These are phyloP conservation scores for Climacteris rufus DNA, from an alignment of 2,113 vertebrate genomes.

Conservation along the genomic window DNA sequence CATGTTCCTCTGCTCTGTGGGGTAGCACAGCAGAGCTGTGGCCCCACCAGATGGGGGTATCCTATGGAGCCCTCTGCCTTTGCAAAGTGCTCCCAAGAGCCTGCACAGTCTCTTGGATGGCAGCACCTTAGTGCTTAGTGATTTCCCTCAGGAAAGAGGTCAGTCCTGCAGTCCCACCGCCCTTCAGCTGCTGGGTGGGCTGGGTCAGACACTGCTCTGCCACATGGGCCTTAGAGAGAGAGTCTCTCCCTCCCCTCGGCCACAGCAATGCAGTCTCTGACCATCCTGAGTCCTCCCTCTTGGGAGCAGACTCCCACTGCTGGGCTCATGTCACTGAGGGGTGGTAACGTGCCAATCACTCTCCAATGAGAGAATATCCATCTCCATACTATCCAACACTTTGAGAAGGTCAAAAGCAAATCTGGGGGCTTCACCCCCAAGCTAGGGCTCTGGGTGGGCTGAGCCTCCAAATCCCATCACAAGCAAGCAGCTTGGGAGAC, in stretches of 20 bases:
- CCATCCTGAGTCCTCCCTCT: neutral
- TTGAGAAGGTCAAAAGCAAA: neutral
- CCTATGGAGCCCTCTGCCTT: neutral
- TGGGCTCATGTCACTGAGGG: neutral
- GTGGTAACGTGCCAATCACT: neutral
- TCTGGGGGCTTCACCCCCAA: neutral
- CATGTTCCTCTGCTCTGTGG: fast-evolving
- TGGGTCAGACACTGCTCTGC: neutral
- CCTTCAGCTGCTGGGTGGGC: neutral
- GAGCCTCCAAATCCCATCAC: neutral
- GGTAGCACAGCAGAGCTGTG: neutral
- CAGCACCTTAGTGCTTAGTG: neutral
- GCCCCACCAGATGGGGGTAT: neutral
- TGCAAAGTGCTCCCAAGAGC: neutral
- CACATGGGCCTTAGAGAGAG: neutral
- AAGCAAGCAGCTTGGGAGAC: neutral
- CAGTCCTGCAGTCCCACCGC: fast-evolving
- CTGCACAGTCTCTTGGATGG: fast-evolving
- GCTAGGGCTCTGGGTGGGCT: neutral
- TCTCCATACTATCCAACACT: no score
- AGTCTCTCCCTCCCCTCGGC: neutral
- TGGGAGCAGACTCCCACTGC: neutral
- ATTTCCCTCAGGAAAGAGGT: neutral
- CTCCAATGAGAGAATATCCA: neutral
- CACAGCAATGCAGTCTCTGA: neutral